These are phyloP conservation scores for Bombyx mori DNA, from an alignment of 1,140 invertebrate species.

Conservation along the genomic window ASM3026992v2 NC_085117.1:14809001-14809500, in stretches of 20 bases:
- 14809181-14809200: constrained; percentile 38
- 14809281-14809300: constrained; percentile 96
- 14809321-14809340: constrained; percentile 99
- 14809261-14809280: constrained; percentile 97
- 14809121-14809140: constrained; percentile 40
- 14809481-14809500: constrained; percentile 97
- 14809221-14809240: background rate
- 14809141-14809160: constrained; percentile 50
- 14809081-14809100: constrained; percentile 34
- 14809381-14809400: constrained; percentile 97
- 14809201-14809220: too few species aligned
- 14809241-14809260: background rate
- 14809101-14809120: constrained; percentile 12
- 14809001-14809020: constrained; percentile 49
- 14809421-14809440: constrained; percentile 97
- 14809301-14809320: constrained; percentile 96
- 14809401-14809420: constrained; percentile 94
- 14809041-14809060: constrained; percentile 53
- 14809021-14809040: constrained; percentile 31
- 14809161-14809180: constrained; percentile 36
- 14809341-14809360: constrained; percentile 99
- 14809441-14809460: constrained; percentile 96
- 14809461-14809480: constrained; percentile 90
- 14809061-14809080: constrained; percentile 15
- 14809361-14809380: constrained; percentile 98